These are phyloP conservation scores for Rhogogaster chlorosoma DNA, from an alignment of 2,888 invertebrate species.

Conservation along the genomic window DNA sequence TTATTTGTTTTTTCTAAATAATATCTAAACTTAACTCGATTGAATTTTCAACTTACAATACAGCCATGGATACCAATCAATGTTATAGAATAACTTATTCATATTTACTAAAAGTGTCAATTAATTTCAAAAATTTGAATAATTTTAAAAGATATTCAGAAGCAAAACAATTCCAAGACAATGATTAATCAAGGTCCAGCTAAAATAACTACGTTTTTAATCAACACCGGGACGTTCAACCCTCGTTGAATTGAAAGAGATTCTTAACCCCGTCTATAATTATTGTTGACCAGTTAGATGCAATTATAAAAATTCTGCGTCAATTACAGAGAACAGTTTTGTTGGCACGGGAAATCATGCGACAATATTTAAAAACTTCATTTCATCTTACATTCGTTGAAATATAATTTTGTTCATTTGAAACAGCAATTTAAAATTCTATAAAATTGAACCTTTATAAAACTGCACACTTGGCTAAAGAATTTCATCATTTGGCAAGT, in stretches of 20 bases:
- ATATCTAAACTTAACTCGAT: slow-evolving; percentile 6
- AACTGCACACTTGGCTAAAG: not conserved
- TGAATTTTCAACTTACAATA: not conserved
- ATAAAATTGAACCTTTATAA: not conserved
- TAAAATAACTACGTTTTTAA: slow-evolving; percentile 14
- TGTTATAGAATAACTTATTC: not conserved
- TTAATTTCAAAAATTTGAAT: not conserved
- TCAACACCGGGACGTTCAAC: slow-evolving; percentile 34
- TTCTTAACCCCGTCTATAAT: slow-evolving; percentile 47
- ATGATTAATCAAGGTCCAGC: not conserved
- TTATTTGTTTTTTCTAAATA: not conserved
- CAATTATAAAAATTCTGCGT: slow-evolving; percentile 10
- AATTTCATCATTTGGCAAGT: not conserved
- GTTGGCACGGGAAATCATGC: not conserved
- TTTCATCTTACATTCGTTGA: not conserved
- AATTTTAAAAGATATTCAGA: not conserved
- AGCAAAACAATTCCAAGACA: not conserved
- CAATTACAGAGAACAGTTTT: not conserved
- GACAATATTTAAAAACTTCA: not conserved
- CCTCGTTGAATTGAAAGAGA: slow-evolving; percentile 38
- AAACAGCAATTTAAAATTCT: not conserved
- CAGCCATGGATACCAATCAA: not conserved
- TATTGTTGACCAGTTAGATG: not conserved
- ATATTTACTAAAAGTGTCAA: not conserved
- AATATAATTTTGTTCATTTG: not conserved